Conservation (phyloP, 1,140 invertebrate species). For the Nebria ingens region DNA sequence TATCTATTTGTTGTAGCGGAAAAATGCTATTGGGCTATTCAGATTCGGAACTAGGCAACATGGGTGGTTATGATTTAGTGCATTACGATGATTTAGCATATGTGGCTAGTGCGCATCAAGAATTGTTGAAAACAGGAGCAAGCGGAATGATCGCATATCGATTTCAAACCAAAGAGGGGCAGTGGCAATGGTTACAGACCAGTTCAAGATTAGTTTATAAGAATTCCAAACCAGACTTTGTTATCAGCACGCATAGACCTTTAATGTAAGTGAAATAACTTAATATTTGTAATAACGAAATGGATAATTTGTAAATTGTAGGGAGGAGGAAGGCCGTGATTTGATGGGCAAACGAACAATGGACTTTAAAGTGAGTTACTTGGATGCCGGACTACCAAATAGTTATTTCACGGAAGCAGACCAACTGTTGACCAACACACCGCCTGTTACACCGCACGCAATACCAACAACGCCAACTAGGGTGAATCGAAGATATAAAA, state of each 20-base stretch:
- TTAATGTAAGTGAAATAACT: constrained; percentile 68
- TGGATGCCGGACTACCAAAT: constrained; percentile 83
- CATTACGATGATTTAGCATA: constrained; percentile 96
- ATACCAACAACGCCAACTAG: constrained; percentile 55
- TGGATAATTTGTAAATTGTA: constrained; percentile 36
- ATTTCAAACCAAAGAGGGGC: constrained; percentile 84
- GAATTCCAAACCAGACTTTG: constrained; percentile 98
- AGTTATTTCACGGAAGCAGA: constrained; percentile 81
- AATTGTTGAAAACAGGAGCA: constrained; percentile 95
- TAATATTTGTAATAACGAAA: constrained; percentile 2
- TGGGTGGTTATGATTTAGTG: constrained; percentile 93
- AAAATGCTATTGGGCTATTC: constrained; percentile 90
- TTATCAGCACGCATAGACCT: constrained; percentile 94
- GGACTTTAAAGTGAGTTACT: constrained; percentile 97
- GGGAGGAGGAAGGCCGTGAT: constrained; percentile 96
- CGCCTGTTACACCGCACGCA: constrained; percentile 38
- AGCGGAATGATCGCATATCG: constrained; percentile 97
- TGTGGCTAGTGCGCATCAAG: constrained; percentile 96
- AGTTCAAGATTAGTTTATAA: constrained; percentile 96
- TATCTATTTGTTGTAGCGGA: constrained; percentile 55
- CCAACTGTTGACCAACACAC: constrained; percentile 54
- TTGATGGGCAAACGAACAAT: constrained; percentile 92
- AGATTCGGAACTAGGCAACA: constrained; percentile 80
- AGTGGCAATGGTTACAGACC: constrained; percentile 98
- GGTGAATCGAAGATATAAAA: constrained; percentile 81